These are phyloP conservation scores for Apodemus sylvaticus DNA, from an alignment of 2,113 vertebrate species.

Conservation along the genomic window DNA sequence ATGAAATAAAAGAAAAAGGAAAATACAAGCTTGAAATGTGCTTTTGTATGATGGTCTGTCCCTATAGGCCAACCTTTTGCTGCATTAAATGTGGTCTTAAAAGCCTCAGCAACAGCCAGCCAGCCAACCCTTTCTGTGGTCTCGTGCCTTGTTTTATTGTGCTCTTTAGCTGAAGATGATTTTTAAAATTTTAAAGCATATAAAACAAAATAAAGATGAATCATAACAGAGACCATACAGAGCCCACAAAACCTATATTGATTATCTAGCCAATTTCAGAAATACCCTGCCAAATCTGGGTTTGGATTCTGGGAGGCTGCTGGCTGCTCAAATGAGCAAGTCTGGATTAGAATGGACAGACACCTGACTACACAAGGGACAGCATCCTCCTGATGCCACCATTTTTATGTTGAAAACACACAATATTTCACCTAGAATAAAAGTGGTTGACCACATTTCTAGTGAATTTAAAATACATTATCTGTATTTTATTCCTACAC, in stretches of 20 bases:
- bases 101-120: conserved; percentile 60
- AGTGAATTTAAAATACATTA: conserved; percentile 55
- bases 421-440: conserved; percentile 65
- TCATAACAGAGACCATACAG: background rate
- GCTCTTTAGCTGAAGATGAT: background rate
- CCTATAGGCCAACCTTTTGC: conserved; percentile 83
- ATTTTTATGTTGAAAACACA: conserved; percentile 67
- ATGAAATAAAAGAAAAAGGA: conserved; percentile 75
- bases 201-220: conserved; percentile 54
- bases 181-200: conserved; percentile 55
- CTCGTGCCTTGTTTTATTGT: background rate
- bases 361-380: conserved; percentile 69
- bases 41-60: conserved; percentile 75
- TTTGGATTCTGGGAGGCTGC: conserved; percentile 75
- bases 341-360: conserved; percentile 77
- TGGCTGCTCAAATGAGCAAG: conserved; percentile 81
- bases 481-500: conserved; percentile 63
- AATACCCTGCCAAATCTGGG: background rate
- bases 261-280: conserved; percentile 44
- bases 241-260: conserved; percentile 40
- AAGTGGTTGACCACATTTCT: conserved; percentile 71
- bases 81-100: conserved; percentile 77
- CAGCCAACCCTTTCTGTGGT: background rate
- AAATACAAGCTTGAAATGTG: conserved; percentile 78
- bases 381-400: conserved; percentile 53